Conservation (phyloP, 2,888 invertebrate genomes). For the Trachelus tabidus region DNA sequence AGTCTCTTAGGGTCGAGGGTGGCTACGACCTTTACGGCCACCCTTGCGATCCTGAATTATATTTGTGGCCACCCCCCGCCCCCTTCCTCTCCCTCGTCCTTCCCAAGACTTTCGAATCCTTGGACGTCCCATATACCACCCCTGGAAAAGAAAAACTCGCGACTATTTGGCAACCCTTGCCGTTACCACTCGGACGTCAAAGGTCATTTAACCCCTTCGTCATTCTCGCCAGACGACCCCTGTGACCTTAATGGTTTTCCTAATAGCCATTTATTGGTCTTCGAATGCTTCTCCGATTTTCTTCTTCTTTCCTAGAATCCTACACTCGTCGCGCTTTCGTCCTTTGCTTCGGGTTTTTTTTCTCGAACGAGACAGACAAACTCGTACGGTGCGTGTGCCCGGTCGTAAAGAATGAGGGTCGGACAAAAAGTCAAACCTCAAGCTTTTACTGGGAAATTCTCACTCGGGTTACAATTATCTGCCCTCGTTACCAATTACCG, state of each 20-base stretch:
- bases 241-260: not conserved
- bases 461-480: not conserved
- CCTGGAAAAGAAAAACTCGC: not conserved
- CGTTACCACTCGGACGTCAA: not conserved
- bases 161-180: not conserved
- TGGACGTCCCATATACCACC: not conserved
- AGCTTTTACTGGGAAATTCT: not conserved
- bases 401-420: not conserved
- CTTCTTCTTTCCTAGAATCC: not conserved
- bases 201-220: conserved; percentile 1
- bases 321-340: not conserved
- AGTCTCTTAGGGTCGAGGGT: conserved; percentile 7
- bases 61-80: not conserved
- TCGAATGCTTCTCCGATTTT: not conserved
- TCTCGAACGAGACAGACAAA: too few species aligned
- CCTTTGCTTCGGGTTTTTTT: not conserved
- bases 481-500: not conserved
- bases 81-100: not conserved
- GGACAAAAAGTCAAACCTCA: not conserved
- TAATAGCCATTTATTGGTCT: not conserved
- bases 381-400: not conserved
- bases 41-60: not conserved
- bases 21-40: conserved; percentile 1
- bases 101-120: not conserved
- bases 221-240: not conserved